phyloP scores from a whole-genome alignment of 2,888 invertebrate genomes.

The Melipona bicolor region DNA sequence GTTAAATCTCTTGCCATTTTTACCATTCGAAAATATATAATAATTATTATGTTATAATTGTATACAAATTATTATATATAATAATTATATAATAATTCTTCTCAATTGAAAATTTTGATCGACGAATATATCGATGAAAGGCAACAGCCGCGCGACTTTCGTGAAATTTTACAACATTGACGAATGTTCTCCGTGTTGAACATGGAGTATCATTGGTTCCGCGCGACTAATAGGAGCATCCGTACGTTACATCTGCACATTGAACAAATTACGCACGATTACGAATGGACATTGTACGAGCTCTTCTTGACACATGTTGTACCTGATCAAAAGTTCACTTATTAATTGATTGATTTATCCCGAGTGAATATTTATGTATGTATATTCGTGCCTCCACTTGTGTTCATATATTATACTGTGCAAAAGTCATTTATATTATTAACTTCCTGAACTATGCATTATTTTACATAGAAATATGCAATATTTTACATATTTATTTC shows the following conservation, averaged over 20 bases:
- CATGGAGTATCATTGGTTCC: constrained; percentile 22
- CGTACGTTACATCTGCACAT: constrained; percentile 80
- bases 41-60: no score
- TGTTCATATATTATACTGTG: neutral
- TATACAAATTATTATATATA: no score
- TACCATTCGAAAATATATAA: neutral
- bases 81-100: no score
- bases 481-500: neutral
- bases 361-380: constrained; percentile 12
- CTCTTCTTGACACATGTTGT: constrained; percentile 41
- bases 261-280: constrained; percentile 73
- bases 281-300: constrained; percentile 73
- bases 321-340: constrained; percentile 18
- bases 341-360: constrained; percentile 16
- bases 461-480: neutral
- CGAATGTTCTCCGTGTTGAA: neutral
- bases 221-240: constrained; percentile 16
- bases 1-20: neutral
- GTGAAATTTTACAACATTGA: constrained; percentile 2
- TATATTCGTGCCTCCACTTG: constrained; percentile 15
- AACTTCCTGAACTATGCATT: neutral
- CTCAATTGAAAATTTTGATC: neutral
- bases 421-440: neutral
- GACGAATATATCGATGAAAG: neutral
- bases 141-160: constrained; percentile 11